Evolutionary conservation across 1,140 invertebrate genomes (phyloP), one percentile per base, ranked within the genome.

Genomic region (Augochlora pura): DNA sequence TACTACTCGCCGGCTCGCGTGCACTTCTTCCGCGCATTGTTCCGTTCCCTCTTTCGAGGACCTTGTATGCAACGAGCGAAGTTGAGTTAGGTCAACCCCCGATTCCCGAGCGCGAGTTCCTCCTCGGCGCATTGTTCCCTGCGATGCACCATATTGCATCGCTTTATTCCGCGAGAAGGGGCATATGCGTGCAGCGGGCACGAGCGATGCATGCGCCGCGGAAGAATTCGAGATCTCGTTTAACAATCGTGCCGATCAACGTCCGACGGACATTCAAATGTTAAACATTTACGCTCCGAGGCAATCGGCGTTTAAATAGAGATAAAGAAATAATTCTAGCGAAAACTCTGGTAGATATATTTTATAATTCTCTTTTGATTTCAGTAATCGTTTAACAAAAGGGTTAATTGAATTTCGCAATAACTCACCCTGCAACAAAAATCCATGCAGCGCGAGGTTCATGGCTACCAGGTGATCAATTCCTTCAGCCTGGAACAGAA

Each of bases 361-460:
- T n/a, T n/a, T n/a, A n/a, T n/a, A n/a, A n/a, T n/a, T n/a, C n/a
- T n/a, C n/a, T n/a, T n/a, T n/a, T 49, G 14, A 49, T 49, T 49
- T 49, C 46, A 49, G 14, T 49, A 49, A 49, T 12, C 38, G 8
- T 39, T 39, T 39, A 32, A 32, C 32, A 32, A 32, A 32, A 32
- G 32, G 4, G 32, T 32, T 32, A 32, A 2, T 32, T 32, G 32
- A 32, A 32, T 2, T 32, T 32, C 12, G 0, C 9, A 14, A 46
- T 2, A 6, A 70, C 90, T 88, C 88, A 93, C 92, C 91, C 86
- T 92, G 92, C 84, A 93, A 88, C 86, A 93, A 89, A 88, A 93
- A 89, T 92, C 91, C 91, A 92, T 93, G 92, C 91, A 93, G 90
- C 91, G 90, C 92, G 91, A 93, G 91, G 92, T 93, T 93, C 92